phyloP scores from a whole-genome alignment of 2,888 invertebrate genomes.

The Syrista parreyssii region DNA sequence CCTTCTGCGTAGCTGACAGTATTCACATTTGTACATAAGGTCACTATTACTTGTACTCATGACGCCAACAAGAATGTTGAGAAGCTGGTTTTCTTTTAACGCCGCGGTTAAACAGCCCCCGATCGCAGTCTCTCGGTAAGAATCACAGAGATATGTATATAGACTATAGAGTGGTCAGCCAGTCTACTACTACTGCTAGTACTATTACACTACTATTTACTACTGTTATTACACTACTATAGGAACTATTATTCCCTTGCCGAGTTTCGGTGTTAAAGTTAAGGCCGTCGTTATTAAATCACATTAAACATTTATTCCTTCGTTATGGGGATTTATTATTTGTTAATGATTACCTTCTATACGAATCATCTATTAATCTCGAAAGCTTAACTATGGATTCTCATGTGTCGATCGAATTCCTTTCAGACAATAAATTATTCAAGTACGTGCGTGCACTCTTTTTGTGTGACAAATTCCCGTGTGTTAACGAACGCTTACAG shows the following conservation, averaged over 20 bases:
- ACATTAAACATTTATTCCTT: not conserved
- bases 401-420: not conserved
- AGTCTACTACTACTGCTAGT: constrained; percentile 11
- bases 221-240: not conserved
- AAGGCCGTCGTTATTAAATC: not conserved
- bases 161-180: constrained; percentile 28
- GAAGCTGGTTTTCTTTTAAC: constrained; percentile 30
- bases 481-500: not conserved
- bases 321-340: not conserved
- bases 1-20: constrained; percentile 38
- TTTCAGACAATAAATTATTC: constrained; percentile 1
- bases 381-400: not conserved
- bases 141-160: constrained; percentile 38
- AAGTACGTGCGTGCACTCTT: not conserved
- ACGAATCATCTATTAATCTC: not conserved
- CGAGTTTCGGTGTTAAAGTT: not conserved
- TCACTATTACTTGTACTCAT: constrained; percentile 27
- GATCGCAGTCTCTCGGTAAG: constrained; percentile 28
- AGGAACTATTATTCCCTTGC: not conserved
- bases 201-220: not conserved
- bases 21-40: constrained; percentile 34
- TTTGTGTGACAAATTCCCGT: not conserved
- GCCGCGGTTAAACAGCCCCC: constrained; percentile 1
- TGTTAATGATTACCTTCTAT: not conserved
- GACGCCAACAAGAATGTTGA: constrained; percentile 31